These are phyloP conservation scores for Gibbula magus DNA, from an alignment of 2,888 invertebrate genomes.

Conservation along the genomic window DNA sequence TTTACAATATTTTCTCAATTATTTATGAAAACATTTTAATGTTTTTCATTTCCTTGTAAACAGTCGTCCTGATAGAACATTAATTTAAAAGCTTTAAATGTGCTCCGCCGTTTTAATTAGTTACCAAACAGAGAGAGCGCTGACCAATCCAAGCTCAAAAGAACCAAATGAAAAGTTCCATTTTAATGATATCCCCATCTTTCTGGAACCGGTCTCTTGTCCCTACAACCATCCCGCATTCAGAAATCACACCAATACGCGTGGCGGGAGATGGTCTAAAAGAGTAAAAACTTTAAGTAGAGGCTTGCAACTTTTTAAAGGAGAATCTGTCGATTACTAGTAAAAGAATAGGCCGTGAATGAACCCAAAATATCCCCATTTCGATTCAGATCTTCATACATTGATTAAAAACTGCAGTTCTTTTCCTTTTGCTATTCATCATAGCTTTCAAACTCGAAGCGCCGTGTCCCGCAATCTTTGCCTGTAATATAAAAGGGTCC, in stretches of 20 bases:
- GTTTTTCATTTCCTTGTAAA: neutral
- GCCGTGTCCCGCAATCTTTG: constrained; percentile 26
- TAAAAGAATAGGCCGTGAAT: neutral
- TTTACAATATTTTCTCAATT: neutral
- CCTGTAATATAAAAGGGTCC: constrained; percentile 21
- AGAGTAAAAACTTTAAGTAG: neutral
- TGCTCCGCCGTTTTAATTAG: no score
- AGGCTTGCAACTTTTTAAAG: neutral
- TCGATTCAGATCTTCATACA: constrained; percentile 12
- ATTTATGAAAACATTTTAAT: neutral
- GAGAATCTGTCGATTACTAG: neutral
- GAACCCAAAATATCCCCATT: constrained; percentile 7
- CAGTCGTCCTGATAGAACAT: no score
- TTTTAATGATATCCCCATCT: neutral
- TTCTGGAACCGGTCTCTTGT: no score
- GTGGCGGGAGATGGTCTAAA: neutral
- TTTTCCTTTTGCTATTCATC: constrained; percentile 12
- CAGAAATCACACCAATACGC: neutral
- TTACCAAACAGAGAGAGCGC: no score
- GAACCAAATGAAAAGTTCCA: neutral
- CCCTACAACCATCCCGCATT: neutral
- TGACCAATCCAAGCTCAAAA: neutral
- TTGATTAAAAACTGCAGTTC: constrained; percentile 29
- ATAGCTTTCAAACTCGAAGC: constrained; percentile 20
- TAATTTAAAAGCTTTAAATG: no score